Evolutionary conservation across 2,797 vertebrate genomes (phyloP).

Genomic region (Mergus octosetaceus): DNA sequence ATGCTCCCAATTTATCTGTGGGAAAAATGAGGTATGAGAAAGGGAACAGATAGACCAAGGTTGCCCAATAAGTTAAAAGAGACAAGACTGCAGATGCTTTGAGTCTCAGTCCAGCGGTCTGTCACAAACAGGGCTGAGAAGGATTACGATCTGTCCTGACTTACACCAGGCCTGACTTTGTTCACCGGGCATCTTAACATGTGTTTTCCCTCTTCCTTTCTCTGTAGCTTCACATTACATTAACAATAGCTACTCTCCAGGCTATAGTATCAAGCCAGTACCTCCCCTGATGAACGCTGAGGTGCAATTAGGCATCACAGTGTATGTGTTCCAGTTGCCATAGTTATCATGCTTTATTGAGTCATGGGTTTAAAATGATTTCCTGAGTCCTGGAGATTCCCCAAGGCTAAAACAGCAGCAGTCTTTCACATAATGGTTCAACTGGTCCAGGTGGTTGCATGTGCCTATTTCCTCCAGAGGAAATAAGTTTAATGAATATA

Average conservation of each 20-base stretch:
- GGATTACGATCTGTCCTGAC: not conserved
- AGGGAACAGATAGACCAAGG: not conserved
- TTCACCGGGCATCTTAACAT: not conserved
- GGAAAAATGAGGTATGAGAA: not conserved
- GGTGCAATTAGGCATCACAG: slow-evolving; percentile 17
- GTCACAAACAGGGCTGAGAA: not conserved
- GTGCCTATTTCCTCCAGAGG: slow-evolving; percentile 72
- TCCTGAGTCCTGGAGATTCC: slow-evolving; percentile 67
- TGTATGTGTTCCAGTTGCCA: slow-evolving; percentile 27
- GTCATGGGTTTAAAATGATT: slow-evolving; percentile 64
- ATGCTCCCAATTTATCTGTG: not conserved
- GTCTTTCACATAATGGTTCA: slow-evolving; percentile 52
- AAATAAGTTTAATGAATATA: slow-evolving; percentile 70
- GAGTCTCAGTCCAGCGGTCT: not conserved
- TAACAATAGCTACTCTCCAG: not conserved
- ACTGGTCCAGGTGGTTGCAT: slow-evolving; percentile 47
- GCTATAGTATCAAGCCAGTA: not conserved
- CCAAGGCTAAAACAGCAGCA: slow-evolving; percentile 65
- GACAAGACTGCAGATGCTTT: not conserved
- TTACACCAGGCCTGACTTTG: not conserved
- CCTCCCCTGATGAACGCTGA: not conserved
- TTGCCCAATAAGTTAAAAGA: not conserved
- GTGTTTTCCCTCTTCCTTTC: not conserved
- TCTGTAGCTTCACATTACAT: not conserved
- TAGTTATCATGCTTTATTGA: slow-evolving; percentile 58